These are phyloP conservation scores for Diorhabda carinulata DNA, from an alignment of 1,140 invertebrate genomes.

Conservation along the genomic window DNA sequence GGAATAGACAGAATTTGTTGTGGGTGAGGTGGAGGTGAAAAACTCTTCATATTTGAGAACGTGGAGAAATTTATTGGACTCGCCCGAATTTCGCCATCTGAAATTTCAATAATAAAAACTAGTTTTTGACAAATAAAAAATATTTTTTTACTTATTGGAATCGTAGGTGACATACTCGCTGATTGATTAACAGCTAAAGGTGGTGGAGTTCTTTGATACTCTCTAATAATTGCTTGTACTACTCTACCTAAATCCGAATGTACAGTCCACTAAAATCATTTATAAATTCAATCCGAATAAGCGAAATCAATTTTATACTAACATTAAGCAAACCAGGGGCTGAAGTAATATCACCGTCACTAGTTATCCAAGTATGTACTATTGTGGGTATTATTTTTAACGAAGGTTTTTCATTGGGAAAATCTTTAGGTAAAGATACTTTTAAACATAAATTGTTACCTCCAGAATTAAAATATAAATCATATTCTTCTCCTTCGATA, in stretches of 20 bases:
- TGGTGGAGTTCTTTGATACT: slow-evolving; percentile 66
- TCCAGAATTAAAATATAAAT: slow-evolving; percentile 62
- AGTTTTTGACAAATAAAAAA: no score
- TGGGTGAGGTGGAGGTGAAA: slow-evolving; percentile 35
- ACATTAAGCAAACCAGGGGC: slow-evolving; percentile 71
- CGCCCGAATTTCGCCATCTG: slow-evolving; percentile 34
- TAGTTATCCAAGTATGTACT: slow-evolving; percentile 64
- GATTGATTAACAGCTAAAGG: slow-evolving; percentile 46
- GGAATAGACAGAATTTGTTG: slow-evolving; percentile 51
- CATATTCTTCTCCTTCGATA: slow-evolving; percentile 65
- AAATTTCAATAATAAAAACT: slow-evolving; percentile 18
- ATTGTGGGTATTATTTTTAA: slow-evolving; percentile 63
- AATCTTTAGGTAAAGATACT: slow-evolving; percentile 61
- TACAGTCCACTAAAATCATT: slow-evolving; percentile 59
- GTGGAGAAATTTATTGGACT: slow-evolving; percentile 37
- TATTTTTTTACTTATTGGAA: slow-evolving; percentile 40
- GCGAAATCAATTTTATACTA: slow-evolving; percentile 34
- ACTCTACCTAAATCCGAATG: slow-evolving; percentile 74
- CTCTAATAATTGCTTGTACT: slow-evolving; percentile 72
- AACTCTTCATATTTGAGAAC: slow-evolving; percentile 30
- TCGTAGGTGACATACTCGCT: slow-evolving; percentile 41
- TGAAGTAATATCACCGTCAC: slow-evolving; percentile 60
- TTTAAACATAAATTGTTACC: slow-evolving; percentile 60
- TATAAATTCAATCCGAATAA: neutral
- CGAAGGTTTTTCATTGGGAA: slow-evolving; percentile 69